A percentile compares a stretch with the other conserved stretches of the same genome.
phyloP scores from a whole-genome alignment of 2,888 invertebrate species.

The Ashinkailepas kermadecensis region DNA sequence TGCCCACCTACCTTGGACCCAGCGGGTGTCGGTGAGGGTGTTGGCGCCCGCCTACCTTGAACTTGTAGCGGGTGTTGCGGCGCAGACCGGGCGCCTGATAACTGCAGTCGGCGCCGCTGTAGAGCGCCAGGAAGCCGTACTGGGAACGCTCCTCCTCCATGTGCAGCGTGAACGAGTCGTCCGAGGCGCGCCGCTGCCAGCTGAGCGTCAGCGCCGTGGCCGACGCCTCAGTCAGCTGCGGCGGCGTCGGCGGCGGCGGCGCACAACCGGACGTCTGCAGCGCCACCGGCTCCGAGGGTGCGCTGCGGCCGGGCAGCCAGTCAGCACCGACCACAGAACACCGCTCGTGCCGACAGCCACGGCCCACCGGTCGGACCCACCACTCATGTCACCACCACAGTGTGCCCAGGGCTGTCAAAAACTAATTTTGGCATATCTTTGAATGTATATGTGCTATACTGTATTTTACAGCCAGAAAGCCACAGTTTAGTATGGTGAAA shows the following conservation, averaged over 20 bases:
- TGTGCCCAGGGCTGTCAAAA: too few species aligned
- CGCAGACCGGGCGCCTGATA: slow-evolving; percentile 60
- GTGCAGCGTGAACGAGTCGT: slow-evolving; percentile 73
- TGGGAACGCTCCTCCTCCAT: slow-evolving; percentile 63
- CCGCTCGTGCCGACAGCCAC: too few species aligned
- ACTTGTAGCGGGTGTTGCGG: slow-evolving; percentile 70
- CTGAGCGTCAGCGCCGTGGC: slow-evolving; percentile 58
- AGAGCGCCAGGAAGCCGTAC: slow-evolving; percentile 70
- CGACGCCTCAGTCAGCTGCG: slow-evolving; percentile 56
- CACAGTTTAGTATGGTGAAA: too few species aligned
- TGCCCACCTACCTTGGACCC: too few species aligned
- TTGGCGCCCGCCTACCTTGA: slow-evolving; percentile 46
- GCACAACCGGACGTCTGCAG: slow-evolving; percentile 71
- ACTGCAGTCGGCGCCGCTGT: slow-evolving; percentile 64
- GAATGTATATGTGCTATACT: too few species aligned
- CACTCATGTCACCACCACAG: too few species aligned
- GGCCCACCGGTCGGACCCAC: too few species aligned
- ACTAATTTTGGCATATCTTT: too few species aligned
- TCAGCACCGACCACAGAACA: not conserved
- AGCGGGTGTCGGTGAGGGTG: too few species aligned
- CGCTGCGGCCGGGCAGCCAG: slow-evolving; percentile 43
- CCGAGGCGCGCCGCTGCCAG: slow-evolving; percentile 66
- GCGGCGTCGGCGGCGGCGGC: slow-evolving; percentile 69
- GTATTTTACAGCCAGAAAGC: too few species aligned
- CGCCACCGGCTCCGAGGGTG: slow-evolving; percentile 59